A percentile compares a stretch with the other conserved stretches of the same genome.
These are phyloP conservation scores for Drosophila paranaensis DNA, from an alignment of 2,888 invertebrate species.

Conservation along the genomic window DNA sequence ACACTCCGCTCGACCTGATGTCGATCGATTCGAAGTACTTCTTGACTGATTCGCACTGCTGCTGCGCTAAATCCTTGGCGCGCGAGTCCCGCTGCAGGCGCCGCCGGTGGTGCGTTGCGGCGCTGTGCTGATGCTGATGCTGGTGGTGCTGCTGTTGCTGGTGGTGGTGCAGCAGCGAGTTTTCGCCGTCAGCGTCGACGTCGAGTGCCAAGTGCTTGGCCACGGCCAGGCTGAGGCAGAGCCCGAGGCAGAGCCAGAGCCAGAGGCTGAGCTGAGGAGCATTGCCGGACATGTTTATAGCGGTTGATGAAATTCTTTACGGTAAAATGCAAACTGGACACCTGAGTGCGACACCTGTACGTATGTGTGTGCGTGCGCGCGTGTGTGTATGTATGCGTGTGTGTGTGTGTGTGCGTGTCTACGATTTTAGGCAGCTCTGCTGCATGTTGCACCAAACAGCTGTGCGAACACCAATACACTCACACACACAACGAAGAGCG, in stretches of 20 bases:
- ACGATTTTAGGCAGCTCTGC: constrained; percentile 46
- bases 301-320: constrained; percentile 40
- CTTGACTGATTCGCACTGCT: constrained; percentile 80
- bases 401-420: constrained; percentile 13
- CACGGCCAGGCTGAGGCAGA: constrained; percentile 43
- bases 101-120: constrained; percentile 71
- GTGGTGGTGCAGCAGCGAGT: constrained; percentile 23
- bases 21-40: constrained; percentile 83
- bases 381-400: constrained; percentile 7
- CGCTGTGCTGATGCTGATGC: constrained; percentile 66
- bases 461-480: constrained; percentile 67
- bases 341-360: constrained; percentile 21
- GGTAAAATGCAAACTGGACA: constrained; percentile 32
- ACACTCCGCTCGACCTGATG: constrained; percentile 80
- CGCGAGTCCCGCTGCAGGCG: constrained; percentile 80
- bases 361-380: constrained; percentile 9
- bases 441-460: constrained; percentile 74
- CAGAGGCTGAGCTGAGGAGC: constrained; percentile 46
- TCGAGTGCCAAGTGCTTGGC: constrained; percentile 63
- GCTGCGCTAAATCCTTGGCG: constrained; percentile 66
- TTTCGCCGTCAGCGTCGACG: constrained; percentile 31
- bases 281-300: constrained; percentile 48
- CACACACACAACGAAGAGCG: constrained; percentile 36
- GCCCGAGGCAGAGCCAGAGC: constrained; percentile 40
- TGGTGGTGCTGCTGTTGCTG: constrained; percentile 28